Evolutionary conservation across 2,888 invertebrate species (phyloP), one percentile per base, ranked within the genome.

Genomic region (Resseliella maxima): DNA sequence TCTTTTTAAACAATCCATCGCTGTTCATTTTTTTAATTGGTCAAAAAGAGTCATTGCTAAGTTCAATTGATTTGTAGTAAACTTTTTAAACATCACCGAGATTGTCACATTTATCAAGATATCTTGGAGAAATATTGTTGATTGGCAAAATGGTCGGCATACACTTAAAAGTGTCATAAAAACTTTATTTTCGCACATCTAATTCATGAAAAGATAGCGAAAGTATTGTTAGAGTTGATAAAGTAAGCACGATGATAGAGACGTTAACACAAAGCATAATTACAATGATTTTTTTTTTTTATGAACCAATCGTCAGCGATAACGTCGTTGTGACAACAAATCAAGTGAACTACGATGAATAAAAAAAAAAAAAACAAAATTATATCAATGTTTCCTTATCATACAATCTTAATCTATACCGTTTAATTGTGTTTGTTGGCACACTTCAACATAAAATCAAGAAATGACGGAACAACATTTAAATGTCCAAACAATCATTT

Each of bases 381-480:
- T 31, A 72, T 72, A 72, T 72, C 72, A 72, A 31, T 72, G 31
- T 31, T 72, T n/a, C 15, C 35, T 72, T 72, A 72, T 72, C 72
- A 72, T 72, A 27, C 27, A n/a, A 72, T 1, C 35, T 72, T 1
- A 31, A 27, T 31, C 31, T 18, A 31, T 72, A 50, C 8, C 2
- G 46, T 15, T 15, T 2, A 50, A 50, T 15, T 2, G 8, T 50
- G 46, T 50, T 50, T 18, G 18, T 50, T n/a, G 18, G 41, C 41
- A 41, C 41, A 41, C n/a, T n/a, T n/a, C 41, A 41, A 24, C 5
- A 59, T 24, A 31, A 31, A 72, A n/a, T 59, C 72, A n/a, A 72
- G 2, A 72, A 72, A 72, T 50, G 46, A 6, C 18, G 46, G 46
- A 50, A 50, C 18, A 18, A 50, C 18, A 2, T 50, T 50, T 18